Percentiles rank a stretch among this genome's conserved stretches.
phyloP scores from a whole-genome alignment of 2,113 vertebrate genomes.

The Vombatus ursinus region DNA sequence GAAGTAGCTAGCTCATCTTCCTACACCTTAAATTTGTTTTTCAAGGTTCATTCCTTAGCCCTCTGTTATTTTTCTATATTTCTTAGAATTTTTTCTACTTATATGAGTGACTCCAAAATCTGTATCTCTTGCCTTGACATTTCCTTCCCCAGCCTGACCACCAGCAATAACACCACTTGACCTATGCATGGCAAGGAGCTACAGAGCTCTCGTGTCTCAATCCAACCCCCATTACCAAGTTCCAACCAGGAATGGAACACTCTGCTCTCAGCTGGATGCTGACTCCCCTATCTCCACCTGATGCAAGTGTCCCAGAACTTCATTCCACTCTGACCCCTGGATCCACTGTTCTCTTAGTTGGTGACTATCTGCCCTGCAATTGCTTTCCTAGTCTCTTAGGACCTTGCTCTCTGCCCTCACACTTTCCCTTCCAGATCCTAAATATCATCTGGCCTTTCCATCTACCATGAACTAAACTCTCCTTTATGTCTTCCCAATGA shows the following conservation, averaged over 20 bases:
- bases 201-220: background rate
- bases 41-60: background rate
- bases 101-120: background rate
- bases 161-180: background rate
- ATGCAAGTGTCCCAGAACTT: too few species aligned
- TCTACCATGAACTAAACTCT: too few species aligned
- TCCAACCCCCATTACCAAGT: background rate
- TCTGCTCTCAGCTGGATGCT: too few species aligned
- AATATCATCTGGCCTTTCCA: too few species aligned
- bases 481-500: too few species aligned
- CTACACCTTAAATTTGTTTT: background rate
- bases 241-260: background rate
- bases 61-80: background rate
- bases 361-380: too few species aligned
- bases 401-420: too few species aligned
- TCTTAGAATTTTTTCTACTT: background rate
- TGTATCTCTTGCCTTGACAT: background rate
- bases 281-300: too few species aligned
- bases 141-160: background rate
- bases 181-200: background rate
- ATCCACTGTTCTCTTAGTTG: too few species aligned
- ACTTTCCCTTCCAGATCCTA: too few species aligned
- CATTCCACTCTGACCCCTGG: too few species aligned
- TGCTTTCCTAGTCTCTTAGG: too few species aligned
- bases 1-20: background rate